Evolutionary conservation across 1,140 invertebrate species (phyloP).

Genomic region (Pseudobourletiella spinata): DNA sequence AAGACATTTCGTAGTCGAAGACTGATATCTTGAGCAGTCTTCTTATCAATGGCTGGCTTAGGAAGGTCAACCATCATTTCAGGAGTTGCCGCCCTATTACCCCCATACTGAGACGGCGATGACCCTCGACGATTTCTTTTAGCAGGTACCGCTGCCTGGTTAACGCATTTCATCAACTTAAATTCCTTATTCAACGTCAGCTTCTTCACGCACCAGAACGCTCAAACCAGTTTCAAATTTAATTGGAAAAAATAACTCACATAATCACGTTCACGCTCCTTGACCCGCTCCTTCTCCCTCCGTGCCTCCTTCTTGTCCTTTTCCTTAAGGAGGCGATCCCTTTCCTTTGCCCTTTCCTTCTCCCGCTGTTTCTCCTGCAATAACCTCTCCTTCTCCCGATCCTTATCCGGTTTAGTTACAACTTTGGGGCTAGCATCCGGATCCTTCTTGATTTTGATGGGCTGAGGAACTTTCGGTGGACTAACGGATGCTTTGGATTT

Average conservation of each 20-base stretch:
- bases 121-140: conserved; percentile 11
- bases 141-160: neutral
- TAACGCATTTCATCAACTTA: too few species aligned
- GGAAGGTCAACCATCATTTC: neutral
- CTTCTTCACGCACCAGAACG: too few species aligned
- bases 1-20: conserved; percentile 87
- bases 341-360: conserved; percentile 12
- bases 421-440: conserved; percentile 39
- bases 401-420: conserved; percentile 37
- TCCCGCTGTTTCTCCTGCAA: conserved; percentile 8
- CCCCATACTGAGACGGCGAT: conserved; percentile 7
- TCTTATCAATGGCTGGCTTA: conserved; percentile 47
- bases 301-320: conserved; percentile 15
- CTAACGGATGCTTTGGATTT: conserved; percentile 10
- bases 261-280: conserved; percentile 14
- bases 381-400: neutral
- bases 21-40: conserved; percentile 79
- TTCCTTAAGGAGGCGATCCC: conserved; percentile 7
- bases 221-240: too few species aligned
- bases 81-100: neutral
- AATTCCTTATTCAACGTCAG: too few species aligned
- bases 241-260: too few species aligned
- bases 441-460: conserved; percentile 17
- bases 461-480: conserved; percentile 16
- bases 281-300: neutral